Evolutionary conservation across 2,888 invertebrate species (phyloP).

Genomic region (Crioceris asparagi): DNA sequence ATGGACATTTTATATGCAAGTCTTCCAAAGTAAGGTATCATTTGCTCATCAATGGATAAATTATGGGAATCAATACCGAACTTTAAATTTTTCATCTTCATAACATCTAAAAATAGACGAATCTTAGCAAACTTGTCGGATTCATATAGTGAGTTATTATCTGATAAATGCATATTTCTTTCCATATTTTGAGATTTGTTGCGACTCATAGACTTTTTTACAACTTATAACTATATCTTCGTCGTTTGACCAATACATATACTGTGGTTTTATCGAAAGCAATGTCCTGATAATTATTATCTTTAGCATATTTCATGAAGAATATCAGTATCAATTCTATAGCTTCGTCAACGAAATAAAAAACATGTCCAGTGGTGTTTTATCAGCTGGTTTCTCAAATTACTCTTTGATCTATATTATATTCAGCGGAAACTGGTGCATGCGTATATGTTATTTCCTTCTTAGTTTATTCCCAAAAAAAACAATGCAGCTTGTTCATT

Average conservation of each 20-base stretch:
- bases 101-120: slow-evolving; percentile 17
- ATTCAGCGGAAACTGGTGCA: no score
- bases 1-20: slow-evolving; percentile 27
- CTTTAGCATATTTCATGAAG: no score
- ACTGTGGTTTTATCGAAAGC: no score
- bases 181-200: slow-evolving; percentile 5
- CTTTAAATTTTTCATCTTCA: slow-evolving; percentile 19
- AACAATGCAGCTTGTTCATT: no score
- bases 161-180: slow-evolving; percentile 6
- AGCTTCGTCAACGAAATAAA: no score
- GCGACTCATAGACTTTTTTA: slow-evolving; percentile 4
- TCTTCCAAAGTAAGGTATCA: slow-evolving; percentile 21
- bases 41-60: slow-evolving; percentile 23
- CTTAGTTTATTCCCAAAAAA: no score
- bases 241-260: slow-evolving; percentile 6
- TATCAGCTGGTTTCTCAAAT: no score
- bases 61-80: slow-evolving; percentile 20
- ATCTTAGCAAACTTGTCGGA: slow-evolving; percentile 16
- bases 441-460: no score
- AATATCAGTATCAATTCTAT: no score
- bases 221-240: slow-evolving; percentile 6
- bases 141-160: slow-evolving; percentile 4
- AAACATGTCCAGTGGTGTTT: no score
- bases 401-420: no score
- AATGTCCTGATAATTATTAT: no score